Evolutionary conservation across 2,888 invertebrate species (phyloP).

Genomic region (Ariolimax columbianus): DNA sequence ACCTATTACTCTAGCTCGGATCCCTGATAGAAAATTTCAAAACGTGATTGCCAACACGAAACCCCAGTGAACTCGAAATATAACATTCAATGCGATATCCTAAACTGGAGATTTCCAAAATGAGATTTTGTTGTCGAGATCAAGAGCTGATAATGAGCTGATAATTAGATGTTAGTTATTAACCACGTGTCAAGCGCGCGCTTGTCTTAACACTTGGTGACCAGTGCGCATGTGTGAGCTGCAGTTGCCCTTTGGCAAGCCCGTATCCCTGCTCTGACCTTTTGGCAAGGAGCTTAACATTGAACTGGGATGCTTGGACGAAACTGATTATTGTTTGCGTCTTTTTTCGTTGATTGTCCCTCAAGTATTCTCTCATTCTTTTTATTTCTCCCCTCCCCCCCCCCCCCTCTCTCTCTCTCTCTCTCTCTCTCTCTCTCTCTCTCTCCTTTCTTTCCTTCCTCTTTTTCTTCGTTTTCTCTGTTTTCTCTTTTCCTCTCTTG

Average conservation of each 20-base stretch:
- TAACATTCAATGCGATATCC: not conserved
- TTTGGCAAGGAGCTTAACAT: not conserved
- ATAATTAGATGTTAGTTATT: not conserved
- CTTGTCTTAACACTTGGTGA: conserved; percentile 10
- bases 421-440: no score
- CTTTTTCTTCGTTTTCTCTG: not conserved
- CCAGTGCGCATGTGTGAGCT: not conserved
- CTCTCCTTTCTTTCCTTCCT: not conserved
- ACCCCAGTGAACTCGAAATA: not conserved
- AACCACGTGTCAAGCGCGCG: not conserved
- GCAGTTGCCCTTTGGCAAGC: not conserved
- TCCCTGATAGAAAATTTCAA: not conserved
- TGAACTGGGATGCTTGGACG: not conserved
- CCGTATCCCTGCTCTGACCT: not conserved
- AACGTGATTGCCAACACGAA: not conserved
- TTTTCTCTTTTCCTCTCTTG: not conserved
- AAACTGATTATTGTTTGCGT: not conserved
- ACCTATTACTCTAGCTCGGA: no score
- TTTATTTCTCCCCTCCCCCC: no score
- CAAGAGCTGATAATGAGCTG: not conserved
- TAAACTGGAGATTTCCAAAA: not conserved
- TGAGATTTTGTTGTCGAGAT: not conserved
- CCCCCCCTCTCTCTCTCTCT: no score
- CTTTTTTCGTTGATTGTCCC: not conserved
- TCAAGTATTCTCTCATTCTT: not conserved